phyloP scores from a whole-genome alignment of 2,797 vertebrate species.

The Emys orbicularis region DNA sequence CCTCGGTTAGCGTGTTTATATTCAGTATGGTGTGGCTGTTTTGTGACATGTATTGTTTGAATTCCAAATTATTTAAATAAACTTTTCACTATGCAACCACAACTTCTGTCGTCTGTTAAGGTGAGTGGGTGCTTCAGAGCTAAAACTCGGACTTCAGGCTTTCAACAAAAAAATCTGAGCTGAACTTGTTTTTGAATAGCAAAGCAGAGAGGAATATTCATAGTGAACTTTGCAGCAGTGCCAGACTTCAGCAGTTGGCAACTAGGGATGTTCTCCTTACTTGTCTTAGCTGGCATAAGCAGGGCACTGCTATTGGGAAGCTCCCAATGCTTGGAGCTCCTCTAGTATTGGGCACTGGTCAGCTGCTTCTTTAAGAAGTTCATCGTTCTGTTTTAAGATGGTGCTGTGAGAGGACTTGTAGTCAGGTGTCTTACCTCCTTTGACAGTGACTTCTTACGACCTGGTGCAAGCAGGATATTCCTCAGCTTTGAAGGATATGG shows the following conservation, averaged over 20 bases:
- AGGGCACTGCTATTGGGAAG: not conserved
- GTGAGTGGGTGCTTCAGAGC: not conserved
- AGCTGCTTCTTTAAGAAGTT: not conserved
- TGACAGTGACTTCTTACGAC: not conserved
- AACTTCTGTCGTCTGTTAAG: slow-evolving; percentile 38
- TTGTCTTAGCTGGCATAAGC: not conserved
- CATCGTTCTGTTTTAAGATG: not conserved
- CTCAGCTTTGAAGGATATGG: not conserved
- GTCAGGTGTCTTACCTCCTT: not conserved
- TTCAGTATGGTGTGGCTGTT: slow-evolving; percentile 70
- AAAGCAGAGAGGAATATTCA: not conserved
- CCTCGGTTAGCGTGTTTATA: slow-evolving; percentile 74
- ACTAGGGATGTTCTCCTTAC: not conserved
- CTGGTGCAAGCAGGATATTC: not conserved
- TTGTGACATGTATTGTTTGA: slow-evolving; percentile 76
- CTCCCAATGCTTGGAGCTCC: not conserved
- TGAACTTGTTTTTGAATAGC: not conserved
- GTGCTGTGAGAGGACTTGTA: not conserved
- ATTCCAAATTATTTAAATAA: slow-evolving; percentile 80
- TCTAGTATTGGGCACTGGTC: not conserved
- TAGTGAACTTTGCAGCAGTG: not conserved
- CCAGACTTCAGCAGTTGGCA: not conserved
- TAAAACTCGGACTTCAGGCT: not conserved
- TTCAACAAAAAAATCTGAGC: not conserved
- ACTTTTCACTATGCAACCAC: slow-evolving; percentile 81